Percentiles rank a stretch among this genome's conserved stretches.
Evolutionary conservation across 2,113 vertebrate genomes (phyloP).

Genomic region (Cochlearius cochlearius): DNA sequence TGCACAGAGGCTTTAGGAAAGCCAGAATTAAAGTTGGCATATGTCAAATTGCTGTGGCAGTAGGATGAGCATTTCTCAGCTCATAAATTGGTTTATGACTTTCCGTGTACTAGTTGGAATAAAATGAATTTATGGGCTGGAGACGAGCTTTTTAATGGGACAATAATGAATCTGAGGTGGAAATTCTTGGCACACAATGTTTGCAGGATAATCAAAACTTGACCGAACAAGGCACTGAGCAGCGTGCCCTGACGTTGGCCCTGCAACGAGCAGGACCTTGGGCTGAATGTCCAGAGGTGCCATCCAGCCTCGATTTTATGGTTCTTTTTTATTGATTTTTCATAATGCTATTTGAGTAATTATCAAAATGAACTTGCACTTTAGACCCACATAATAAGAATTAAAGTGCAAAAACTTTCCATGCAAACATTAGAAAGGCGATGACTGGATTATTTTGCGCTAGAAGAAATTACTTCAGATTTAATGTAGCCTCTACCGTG

Average conservation of each 20-base stretch:
- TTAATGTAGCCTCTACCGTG: background rate
- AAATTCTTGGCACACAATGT: background rate
- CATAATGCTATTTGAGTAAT: background rate
- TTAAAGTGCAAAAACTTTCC: background rate
- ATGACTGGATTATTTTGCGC: background rate
- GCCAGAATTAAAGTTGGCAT: background rate
- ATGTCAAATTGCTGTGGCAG: background rate
- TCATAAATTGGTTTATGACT: conserved; percentile 55
- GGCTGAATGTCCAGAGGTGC: background rate
- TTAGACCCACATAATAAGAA: background rate
- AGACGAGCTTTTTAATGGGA: background rate
- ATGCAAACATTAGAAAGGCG: background rate
- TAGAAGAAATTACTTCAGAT: background rate
- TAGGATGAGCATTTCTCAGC: conserved; percentile 16
- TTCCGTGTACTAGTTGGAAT: background rate
- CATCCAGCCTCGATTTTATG: background rate
- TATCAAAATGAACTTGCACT: background rate
- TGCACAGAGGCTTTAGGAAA: background rate
- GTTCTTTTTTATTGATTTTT: background rate
- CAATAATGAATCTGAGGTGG: background rate
- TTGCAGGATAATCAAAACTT: background rate
- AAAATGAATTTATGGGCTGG: conserved; percentile 32
- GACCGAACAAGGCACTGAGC: background rate
- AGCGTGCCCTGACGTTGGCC: fast-evolving
- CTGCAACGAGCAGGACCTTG: background rate